Percentiles rank a stretch among this genome's conserved stretches.
Evolutionary conservation across 2,113 vertebrate species (phyloP).

Genomic region (Semicossyphus pulcher): DNA sequence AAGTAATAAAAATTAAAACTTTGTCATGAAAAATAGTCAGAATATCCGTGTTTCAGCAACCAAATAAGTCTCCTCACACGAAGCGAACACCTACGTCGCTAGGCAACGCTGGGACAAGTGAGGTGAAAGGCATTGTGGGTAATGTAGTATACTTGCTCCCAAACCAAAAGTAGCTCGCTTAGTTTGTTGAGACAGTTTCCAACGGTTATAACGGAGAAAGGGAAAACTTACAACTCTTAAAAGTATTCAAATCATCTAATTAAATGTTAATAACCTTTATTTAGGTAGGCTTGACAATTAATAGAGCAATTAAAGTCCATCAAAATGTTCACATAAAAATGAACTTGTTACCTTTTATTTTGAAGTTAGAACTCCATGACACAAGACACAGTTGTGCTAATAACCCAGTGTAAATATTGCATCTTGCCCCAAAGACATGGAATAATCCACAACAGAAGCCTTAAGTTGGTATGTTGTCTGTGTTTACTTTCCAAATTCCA

Average conservation of each 20-base stretch:
- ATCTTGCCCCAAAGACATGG: background rate
- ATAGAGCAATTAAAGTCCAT: background rate
- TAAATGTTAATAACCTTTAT: background rate
- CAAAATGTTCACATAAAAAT: too few relatives aligned
- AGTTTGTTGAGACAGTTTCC: too few relatives aligned
- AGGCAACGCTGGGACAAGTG: slow-evolving; percentile 46
- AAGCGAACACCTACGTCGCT: slow-evolving; percentile 23
- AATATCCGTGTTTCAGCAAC: accelerated
- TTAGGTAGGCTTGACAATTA: background rate
- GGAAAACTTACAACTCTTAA: too few relatives aligned
- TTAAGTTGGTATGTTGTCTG: slow-evolving; percentile 11
- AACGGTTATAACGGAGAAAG: background rate
- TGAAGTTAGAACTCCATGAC: too few relatives aligned
- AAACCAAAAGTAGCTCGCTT: too few relatives aligned
- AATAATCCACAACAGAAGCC: slow-evolving; percentile 18
- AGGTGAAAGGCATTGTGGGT: slow-evolving; percentile 55
- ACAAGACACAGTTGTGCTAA: background rate
- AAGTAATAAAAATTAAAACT: background rate
- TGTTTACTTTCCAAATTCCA: slow-evolving; percentile 36
- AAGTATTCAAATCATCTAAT: too few relatives aligned
- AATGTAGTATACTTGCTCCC: slow-evolving; percentile 25
- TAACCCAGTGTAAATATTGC: slow-evolving; percentile 7
- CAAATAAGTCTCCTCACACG: background rate
- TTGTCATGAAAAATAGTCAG: background rate
- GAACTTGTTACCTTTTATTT: too few relatives aligned